A percentile compares a stretch with the other conserved stretches of the same genome.
phyloP scores from a whole-genome alignment of 53 echinoderm and acorn worm genomes.

The Crossaster papposus region DNA sequence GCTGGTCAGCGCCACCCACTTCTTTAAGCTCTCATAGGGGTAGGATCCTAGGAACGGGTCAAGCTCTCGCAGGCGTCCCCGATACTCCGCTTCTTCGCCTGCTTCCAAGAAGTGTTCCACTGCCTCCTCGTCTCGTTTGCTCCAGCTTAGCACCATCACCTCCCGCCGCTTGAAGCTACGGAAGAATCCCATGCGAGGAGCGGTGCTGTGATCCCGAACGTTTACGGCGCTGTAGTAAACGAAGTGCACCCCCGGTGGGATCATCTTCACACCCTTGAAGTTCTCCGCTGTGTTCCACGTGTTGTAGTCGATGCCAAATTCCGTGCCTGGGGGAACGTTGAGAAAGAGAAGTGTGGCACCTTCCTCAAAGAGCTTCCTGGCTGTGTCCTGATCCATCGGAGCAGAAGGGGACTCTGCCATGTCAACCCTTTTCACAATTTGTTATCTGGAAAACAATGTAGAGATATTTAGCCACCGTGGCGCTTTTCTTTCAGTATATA shows the following conservation, averaged over 20 bases:
- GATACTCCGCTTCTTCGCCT: conserved; percentile 52
- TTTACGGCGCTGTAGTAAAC: conserved; percentile 93
- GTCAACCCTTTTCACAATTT: not conserved
- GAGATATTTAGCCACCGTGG: no score
- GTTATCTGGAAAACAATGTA: no score
- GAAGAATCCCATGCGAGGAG: conserved; percentile 92
- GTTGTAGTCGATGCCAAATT: conserved; percentile 97
- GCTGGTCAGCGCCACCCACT: conserved; percentile 90
- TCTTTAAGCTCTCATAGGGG: conserved; percentile 88
- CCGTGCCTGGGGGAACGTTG: conserved; percentile 89
- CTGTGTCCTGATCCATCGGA: conserved; percentile 84
- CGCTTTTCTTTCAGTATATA: no score
- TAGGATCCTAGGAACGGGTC: conserved; percentile 85
- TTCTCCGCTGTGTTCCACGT: conserved; percentile 88
- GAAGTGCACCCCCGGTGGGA: conserved; percentile 92
- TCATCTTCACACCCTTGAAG: conserved; percentile 98
- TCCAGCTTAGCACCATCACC: conserved; percentile 85
- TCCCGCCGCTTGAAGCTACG: conserved; percentile 75
- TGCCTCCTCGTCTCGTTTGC: conserved; percentile 71
- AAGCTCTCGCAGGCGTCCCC: conserved; percentile 60
- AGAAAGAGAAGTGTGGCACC: conserved; percentile 89
- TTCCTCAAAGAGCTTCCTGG: conserved; percentile 83
- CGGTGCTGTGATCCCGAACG: conserved; percentile 53
- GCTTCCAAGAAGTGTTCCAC: conserved; percentile 55
- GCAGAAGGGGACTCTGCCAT: conserved; percentile 43